Evolutionary conservation across 2,113 vertebrate species (phyloP), one percentile per base, ranked within the genome.

Genomic region (Malurus alboscapulatus): DNA sequence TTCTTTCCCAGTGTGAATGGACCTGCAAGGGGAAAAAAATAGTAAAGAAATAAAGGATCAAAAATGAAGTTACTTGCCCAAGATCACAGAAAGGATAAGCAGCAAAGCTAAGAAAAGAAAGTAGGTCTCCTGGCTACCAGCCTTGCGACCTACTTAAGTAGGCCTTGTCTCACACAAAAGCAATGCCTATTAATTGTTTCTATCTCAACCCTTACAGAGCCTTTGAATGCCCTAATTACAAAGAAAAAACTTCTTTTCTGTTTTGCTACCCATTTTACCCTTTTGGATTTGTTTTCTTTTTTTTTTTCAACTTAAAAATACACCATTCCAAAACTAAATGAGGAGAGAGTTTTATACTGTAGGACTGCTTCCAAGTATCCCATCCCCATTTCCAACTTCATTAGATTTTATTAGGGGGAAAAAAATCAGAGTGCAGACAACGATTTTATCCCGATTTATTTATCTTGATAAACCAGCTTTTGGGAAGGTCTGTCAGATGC

Each of bases 91-190:
- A 72, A 53, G 26, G 22, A 73, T 58, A 84, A 66, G 74, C 9
- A 74, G 66, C n/a, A 75, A 72, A 50, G 22, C 57, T 29, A 67
- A 85, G 76, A 65, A 86, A 51, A 67, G 78, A 93, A 95, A 61
- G 34, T 66, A 55, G 58, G 85, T 77, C 44, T 94, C 78, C 71
- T 94, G 90, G 90, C 75, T 91, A 87, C 78, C 53, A 73, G 85
- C 85, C 91, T 87, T 2, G 0, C 7, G 7, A 90, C 93, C 93
- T 92, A 92, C 62, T 93, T 95, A 87, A 93, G 71, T 44, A 87
- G 74, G 59, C 29, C 42, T 44, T 11, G 42, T 65, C 54, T 94
- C 13, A 7, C 53, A 88, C 69, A 92, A 80, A 92, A 68, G 59
- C 44, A 83, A 58, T 36, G 71, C 67, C 51, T 80, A 42, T 83